phyloP scores from a whole-genome alignment of 2,113 vertebrate genomes.

The Nothobranchius furzeri region DNA sequence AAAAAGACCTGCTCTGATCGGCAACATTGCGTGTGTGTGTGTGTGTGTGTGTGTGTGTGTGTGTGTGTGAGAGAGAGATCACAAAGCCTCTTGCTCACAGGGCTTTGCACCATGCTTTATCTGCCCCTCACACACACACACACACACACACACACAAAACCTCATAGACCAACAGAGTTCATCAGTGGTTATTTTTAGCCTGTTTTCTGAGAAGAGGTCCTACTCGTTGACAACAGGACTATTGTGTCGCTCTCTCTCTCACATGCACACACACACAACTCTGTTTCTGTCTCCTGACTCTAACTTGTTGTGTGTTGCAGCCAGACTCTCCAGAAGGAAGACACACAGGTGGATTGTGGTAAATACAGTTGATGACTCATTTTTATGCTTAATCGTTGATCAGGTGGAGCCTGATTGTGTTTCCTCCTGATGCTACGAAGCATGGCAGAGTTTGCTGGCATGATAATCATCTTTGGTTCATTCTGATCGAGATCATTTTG shows the following conservation, averaged over 20 bases:
- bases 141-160: neutral
- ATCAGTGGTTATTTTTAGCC: constrained; percentile 53
- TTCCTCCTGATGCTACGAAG: neutral
- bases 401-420: neutral
- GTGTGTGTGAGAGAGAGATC: too few species aligned
- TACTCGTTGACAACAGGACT: constrained; percentile 35
- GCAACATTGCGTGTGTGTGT: too few species aligned
- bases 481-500: neutral
- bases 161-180: constrained; percentile 19
- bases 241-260: constrained; percentile 36
- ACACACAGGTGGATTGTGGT: constrained; percentile 79
- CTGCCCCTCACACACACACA: neutral
- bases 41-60: too few species aligned
- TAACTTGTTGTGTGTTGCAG: constrained; percentile 59
- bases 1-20: constrained; percentile 17
- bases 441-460: too few species aligned
- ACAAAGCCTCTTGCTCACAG: constrained; percentile 34
- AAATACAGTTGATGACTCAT: constrained; percentile 25
- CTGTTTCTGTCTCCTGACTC: constrained; percentile 13
- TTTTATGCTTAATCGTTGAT: neutral
- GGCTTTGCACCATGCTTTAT: constrained; percentile 57
- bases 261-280: too few species aligned
- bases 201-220: constrained; percentile 43
- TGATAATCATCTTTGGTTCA: too few species aligned
- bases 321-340: constrained; percentile 71